Percentiles rank a stretch among this genome's conserved stretches.
Evolutionary conservation across 2,797 vertebrate species (phyloP).

Genomic region (Xenops minutus): DNA sequence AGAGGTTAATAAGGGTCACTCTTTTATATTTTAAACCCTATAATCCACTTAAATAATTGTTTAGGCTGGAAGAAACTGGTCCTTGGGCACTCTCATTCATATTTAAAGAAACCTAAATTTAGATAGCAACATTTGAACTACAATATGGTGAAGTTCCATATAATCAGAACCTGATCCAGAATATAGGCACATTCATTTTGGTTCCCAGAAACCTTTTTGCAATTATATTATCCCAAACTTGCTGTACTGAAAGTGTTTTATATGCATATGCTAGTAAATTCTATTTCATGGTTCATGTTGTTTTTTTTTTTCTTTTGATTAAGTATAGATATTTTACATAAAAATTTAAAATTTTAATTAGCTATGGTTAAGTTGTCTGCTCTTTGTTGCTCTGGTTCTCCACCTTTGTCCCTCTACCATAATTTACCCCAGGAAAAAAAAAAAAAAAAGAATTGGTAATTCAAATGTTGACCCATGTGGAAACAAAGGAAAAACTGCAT

Average conservation of each 20-base stretch:
- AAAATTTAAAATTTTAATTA: not conserved
- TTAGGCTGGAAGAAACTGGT: not conserved
- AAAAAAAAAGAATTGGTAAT: not conserved
- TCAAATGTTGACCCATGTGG: not conserved
- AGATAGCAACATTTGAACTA: not conserved
- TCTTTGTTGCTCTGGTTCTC: not conserved
- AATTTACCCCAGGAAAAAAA: not conserved
- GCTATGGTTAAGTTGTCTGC: not conserved
- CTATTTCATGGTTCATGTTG: not conserved
- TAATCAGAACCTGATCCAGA: not conserved
- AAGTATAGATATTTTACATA: not conserved
- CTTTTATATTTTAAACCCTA: not conserved
- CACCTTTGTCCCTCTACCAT: not conserved
- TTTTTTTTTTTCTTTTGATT: not conserved
- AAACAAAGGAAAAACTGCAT: not conserved
- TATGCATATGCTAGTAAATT: not conserved
- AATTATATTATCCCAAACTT: not conserved
- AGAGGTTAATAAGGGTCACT: not conserved
- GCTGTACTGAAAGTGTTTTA: not conserved
- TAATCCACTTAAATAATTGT: not conserved
- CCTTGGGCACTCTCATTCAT: not conserved
- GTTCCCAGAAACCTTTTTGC: not conserved
- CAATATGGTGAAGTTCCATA: not conserved
- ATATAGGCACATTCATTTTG: not conserved
- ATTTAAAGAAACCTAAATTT: not conserved